These are phyloP conservation scores for Onychomys torridus DNA, from an alignment of 2,797 vertebrate genomes.

Conservation along the genomic window DNA sequence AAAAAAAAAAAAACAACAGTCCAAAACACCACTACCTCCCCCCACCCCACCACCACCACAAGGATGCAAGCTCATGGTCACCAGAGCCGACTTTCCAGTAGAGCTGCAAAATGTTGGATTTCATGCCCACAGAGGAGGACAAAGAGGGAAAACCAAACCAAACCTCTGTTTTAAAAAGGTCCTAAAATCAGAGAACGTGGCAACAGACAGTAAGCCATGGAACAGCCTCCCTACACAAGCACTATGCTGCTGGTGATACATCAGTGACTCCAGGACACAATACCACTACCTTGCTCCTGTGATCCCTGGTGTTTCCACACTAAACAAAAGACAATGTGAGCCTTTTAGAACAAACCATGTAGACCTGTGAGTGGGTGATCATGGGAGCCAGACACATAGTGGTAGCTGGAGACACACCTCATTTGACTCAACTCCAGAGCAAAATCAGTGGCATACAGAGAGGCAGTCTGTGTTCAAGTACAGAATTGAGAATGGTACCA, in stretches of 20 bases:
- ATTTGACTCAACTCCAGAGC: not conserved
- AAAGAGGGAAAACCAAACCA: not conserved
- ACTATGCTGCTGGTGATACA: not conserved
- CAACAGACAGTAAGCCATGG: not conserved
- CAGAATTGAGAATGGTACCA: not conserved
- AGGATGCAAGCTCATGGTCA: not conserved
- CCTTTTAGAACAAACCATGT: not conserved
- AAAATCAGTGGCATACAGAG: not conserved
- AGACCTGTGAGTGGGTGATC: not conserved
- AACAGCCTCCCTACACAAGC: not conserved
- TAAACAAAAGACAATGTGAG: not conserved
- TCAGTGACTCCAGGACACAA: accelerated
- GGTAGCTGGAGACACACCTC: not conserved
- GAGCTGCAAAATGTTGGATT: not conserved
- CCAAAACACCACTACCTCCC: too few species aligned
- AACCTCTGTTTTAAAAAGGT: not conserved
- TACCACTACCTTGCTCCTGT: accelerated
- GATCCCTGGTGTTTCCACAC: not conserved
- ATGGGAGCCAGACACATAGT: not conserved
- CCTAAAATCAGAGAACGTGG: not conserved
- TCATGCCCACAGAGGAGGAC: accelerated
- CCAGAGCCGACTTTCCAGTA: not conserved
- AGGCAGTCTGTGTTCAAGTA: not conserved
- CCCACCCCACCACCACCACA: not conserved
- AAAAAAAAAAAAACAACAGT: not conserved